Percentiles rank a stretch among this genome's conserved stretches.
Conservation (phyloP, 2,113 vertebrate genomes). For the Prunella himalayana region DNA sequence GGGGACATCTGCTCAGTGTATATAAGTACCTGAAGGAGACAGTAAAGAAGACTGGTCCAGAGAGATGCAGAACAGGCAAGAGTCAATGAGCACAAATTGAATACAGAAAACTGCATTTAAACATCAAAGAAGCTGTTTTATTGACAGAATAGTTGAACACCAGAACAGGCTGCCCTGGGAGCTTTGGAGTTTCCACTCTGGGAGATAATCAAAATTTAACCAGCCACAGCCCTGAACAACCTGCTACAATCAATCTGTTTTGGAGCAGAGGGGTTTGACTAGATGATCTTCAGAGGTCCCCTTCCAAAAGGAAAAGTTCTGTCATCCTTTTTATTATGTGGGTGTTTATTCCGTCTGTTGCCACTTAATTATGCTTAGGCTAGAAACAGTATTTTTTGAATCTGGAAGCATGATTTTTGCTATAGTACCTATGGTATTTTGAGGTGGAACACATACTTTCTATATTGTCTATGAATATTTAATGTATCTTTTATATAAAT, state of each 20-base stretch:
- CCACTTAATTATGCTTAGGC: not conserved
- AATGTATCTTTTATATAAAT: not conserved
- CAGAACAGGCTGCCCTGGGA: not conserved
- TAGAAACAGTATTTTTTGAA: not conserved
- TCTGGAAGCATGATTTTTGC: not conserved
- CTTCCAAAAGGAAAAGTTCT: not conserved
- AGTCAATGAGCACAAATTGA: not conserved
- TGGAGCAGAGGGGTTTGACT: not conserved
- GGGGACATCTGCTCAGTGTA: not conserved
- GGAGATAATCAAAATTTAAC: not conserved
- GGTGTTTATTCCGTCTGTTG: not conserved
- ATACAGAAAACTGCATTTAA: not conserved
- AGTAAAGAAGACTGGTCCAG: not conserved
- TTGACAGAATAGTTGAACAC: not conserved
- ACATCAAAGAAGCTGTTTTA: not conserved
- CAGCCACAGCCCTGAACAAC: not conserved
- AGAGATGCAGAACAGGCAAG: not conserved
- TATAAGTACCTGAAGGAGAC: not conserved
- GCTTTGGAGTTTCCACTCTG: not conserved
- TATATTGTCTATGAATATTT: not conserved
- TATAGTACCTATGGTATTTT: not conserved
- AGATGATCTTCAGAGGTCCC: not conserved
- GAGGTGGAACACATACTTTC: not conserved
- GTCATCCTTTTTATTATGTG: not conserved
- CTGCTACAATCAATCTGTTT: not conserved